phyloP scores from a whole-genome alignment of 2,797 vertebrate genomes.

The Rhabdomys pumilio region DNA sequence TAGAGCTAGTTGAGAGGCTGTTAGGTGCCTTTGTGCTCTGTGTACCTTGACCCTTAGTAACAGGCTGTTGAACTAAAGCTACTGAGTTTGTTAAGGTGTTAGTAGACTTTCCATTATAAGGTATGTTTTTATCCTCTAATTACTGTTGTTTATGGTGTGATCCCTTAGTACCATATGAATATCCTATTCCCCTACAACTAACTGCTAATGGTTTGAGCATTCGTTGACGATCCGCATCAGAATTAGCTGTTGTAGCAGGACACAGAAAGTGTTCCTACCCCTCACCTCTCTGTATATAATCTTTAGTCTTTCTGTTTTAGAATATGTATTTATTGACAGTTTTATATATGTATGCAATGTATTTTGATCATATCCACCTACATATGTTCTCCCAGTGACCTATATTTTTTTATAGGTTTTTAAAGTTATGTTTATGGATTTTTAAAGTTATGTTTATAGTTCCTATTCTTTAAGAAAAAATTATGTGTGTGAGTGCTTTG shows the following conservation, averaged over 20 bases:
- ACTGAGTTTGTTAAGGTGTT: background rate
- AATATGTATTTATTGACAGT: background rate
- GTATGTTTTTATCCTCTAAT: background rate
- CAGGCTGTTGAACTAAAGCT: background rate
- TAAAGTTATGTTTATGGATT: background rate
- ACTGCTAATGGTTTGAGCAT: slow-evolving; percentile 7
- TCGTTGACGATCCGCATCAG: slow-evolving; percentile 52
- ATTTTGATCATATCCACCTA: background rate
- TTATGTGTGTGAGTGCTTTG: background rate
- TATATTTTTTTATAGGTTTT: background rate
- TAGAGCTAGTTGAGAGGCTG: slow-evolving; percentile 37
- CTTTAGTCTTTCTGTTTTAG: background rate
- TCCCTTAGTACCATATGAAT: background rate
- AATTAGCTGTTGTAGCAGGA: background rate
- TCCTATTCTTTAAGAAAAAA: background rate
- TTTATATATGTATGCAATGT: background rate
- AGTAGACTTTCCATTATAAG: background rate
- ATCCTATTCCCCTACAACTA: slow-evolving; percentile 2
- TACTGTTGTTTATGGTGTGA: background rate
- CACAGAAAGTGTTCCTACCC: background rate
- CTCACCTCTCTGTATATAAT: background rate
- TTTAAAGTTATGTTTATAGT: slow-evolving; percentile 12
- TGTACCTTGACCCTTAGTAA: background rate
- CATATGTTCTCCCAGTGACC: background rate
- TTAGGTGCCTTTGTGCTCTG: background rate